Evolutionary conservation across 1,140 invertebrate species (phyloP).

Genomic region (Listronotus oregonensis): DNA sequence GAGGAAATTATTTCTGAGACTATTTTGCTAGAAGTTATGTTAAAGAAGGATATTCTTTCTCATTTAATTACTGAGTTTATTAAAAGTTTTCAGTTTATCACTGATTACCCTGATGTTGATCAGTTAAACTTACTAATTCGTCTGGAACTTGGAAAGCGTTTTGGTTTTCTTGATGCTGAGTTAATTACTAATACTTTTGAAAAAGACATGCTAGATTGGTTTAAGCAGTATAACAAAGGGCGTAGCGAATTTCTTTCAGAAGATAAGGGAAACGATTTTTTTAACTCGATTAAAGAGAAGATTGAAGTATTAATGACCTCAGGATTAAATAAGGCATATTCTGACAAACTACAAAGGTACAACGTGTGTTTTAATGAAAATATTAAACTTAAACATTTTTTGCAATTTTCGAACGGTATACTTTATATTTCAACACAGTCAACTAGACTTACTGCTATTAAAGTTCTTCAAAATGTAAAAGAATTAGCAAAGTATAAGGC

Average conservation of each 20-base stretch:
- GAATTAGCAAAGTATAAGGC: background rate
- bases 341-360: slow-evolving; percentile 11
- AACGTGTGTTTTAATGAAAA: background rate
- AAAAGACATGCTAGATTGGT: slow-evolving; percentile 20
- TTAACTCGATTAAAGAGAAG: background rate
- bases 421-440: background rate
- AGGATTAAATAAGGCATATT: slow-evolving; percentile 15
- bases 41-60: background rate
- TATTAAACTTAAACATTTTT: slow-evolving; percentile 2
- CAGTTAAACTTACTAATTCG: slow-evolving; percentile 8
- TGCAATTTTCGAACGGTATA: background rate
- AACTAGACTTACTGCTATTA: background rate
- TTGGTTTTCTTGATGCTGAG: slow-evolving; percentile 18
- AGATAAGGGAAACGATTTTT: background rate
- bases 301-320: slow-evolving; percentile 1
- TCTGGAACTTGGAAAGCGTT: slow-evolving; percentile 8
- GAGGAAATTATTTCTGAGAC: background rate
- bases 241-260: slow-evolving; percentile 14
- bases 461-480: background rate
- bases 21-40: background rate
- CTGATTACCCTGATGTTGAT: slow-evolving; percentile 16
- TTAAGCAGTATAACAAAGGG: slow-evolving; percentile 14
- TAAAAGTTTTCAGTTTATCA: slow-evolving; percentile 7
- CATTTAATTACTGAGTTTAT: slow-evolving; percentile 6
- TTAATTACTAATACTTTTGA: slow-evolving; percentile 17